These are phyloP conservation scores for Malacosoma neustria DNA, from an alignment of 2,888 invertebrate species.

Conservation along the genomic window DNA sequence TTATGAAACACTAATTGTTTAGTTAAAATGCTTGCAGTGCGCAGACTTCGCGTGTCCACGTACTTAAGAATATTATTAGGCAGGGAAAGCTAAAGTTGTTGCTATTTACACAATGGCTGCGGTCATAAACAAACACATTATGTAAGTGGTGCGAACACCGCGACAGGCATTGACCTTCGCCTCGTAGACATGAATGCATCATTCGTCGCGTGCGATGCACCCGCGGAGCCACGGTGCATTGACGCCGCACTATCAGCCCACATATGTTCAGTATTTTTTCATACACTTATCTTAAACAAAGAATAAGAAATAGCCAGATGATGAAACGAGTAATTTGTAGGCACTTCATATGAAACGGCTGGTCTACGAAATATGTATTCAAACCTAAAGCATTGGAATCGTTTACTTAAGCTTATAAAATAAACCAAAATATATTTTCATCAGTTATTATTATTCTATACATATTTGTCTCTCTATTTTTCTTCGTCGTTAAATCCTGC, in stretches of 20 bases:
- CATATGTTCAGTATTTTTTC: constrained; percentile 51
- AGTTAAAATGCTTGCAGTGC: constrained; percentile 15
- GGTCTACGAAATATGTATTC: too few relatives aligned
- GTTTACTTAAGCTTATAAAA: too few relatives aligned
- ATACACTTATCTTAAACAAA: constrained; percentile 39
- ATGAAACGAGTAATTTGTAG: constrained; percentile 20
- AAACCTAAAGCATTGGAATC: too few relatives aligned
- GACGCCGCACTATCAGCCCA: constrained; percentile 53
- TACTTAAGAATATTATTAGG: too few relatives aligned
- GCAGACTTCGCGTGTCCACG: too few relatives aligned
- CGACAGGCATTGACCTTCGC: constrained; percentile 59
- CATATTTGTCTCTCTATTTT: too few relatives aligned
- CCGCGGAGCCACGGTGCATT: constrained; percentile 26
- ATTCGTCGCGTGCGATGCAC: constrained; percentile 57
- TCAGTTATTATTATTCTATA: too few relatives aligned
- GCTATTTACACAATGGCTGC: constrained; percentile 30
- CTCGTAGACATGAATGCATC: constrained; percentile 55
- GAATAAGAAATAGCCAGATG: constrained; percentile 30
- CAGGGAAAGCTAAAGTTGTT: constrained; percentile 7
- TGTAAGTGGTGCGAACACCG: constrained; percentile 48
- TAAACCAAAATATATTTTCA: too few relatives aligned
- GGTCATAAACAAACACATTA: constrained; percentile 52
- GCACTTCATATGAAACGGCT: too few relatives aligned
- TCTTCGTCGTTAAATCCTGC: too few relatives aligned
- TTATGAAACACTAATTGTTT: constrained; percentile 28